Evolutionary conservation across 1,140 invertebrate genomes (phyloP), one percentile per base, ranked within the genome.

Genomic region (Polypedilum pembai): DNA sequence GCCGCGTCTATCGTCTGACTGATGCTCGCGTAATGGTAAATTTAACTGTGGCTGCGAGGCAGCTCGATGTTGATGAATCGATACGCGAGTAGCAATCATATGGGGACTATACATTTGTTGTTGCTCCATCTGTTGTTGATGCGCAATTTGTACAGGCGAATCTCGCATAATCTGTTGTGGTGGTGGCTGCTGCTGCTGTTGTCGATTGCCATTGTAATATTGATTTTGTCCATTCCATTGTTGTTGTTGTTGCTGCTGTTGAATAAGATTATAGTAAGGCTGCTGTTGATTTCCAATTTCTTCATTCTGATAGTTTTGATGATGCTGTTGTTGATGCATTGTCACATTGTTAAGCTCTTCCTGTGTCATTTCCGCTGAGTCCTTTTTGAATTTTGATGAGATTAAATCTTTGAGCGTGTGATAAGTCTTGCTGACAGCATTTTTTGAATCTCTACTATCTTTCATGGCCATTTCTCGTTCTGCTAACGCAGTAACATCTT

Each of bases 341-440:
- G 84, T 86, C 41, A 85, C 83, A 74, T 89, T 90, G 80, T 90
- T 90, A 24, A 89, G 78, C 77, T 89, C 87, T 74, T 84, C 83
- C 15, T 66, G 56, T 78, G 82, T 85, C 17, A 86, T 84, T 8
- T 86, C 85, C 41, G 33, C 63, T 17, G 17, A 40, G n/a, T 89
- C 88, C 78, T 87, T 88, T 78, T 89, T 90, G 80, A 94, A 93
- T 79, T 89, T 88, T 81, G 89, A 92, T 5, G 91, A 92, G 78
- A 94, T 91, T 85, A 93, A 92, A 79, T 92, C 91, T 84, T 92
- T 93, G 74, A 94, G 87, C 20, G 91, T 90, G 78, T 92, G 90
- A 79, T 93, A 94, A 0, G 91, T 93, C 80, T 91, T 90, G 63
- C 87, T 88, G 69, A 90, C 84, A 3, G 87, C 86, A 79, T 90